These are phyloP conservation scores for Eristalis arbustorum DNA, from an alignment of 2,888 invertebrate species.

Conservation along the genomic window DNA sequence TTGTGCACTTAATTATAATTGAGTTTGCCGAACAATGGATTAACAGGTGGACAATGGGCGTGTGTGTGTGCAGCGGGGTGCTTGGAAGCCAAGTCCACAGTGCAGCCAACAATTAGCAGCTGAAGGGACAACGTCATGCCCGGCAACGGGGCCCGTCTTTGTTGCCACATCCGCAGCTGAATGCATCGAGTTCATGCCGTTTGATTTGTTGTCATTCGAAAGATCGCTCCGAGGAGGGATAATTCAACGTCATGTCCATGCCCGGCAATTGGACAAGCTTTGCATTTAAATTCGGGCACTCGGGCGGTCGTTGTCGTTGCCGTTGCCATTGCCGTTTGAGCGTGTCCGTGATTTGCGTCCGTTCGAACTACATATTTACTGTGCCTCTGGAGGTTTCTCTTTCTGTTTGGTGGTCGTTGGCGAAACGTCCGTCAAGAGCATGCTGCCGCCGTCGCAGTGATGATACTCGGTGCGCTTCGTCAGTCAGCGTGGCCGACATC, in stretches of 20 bases:
- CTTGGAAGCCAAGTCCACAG: conserved; percentile 11
- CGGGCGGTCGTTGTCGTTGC: not conserved
- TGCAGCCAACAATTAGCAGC: conserved; percentile 48
- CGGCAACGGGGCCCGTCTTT: conserved; percentile 29
- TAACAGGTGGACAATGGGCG: conserved; percentile 44
- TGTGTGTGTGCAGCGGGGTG: not conserved
- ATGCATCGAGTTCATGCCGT: conserved; percentile 18
- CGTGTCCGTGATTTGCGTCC: not conserved
- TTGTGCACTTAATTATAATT: conserved; percentile 61
- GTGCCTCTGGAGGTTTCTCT: not conserved
- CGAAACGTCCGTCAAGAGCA: no score
- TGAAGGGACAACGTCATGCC: conserved; percentile 22
- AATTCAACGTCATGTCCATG: conserved; percentile 30
- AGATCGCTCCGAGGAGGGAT: conserved; percentile 49
- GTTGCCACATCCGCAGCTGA: not conserved
- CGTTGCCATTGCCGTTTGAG: no score
- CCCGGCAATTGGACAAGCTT: conserved; percentile 41
- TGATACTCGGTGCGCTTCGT: no score
- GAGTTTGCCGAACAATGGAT: conserved; percentile 55
- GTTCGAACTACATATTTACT: not conserved
- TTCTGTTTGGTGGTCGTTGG: not conserved
- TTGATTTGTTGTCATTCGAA: conserved; percentile 53
- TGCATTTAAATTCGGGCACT: conserved; percentile 49
- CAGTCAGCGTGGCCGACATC: no score
- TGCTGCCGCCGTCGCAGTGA: no score